Evolutionary conservation across 2,113 vertebrate genomes (phyloP).

Genomic region (Oryzias javanicus): DNA sequence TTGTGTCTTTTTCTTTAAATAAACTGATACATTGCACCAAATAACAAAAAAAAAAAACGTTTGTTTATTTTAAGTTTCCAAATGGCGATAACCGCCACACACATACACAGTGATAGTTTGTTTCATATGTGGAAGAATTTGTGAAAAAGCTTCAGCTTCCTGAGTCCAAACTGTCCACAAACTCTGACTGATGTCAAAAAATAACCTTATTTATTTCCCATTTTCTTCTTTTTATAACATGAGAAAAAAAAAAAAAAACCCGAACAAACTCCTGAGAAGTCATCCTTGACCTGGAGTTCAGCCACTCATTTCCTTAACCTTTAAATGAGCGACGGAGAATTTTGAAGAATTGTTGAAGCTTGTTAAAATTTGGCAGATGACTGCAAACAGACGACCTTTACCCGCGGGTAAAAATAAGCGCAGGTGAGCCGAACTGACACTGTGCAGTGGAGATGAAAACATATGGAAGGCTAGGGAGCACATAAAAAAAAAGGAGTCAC

Average conservation of each 20-base stretch:
- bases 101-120: too few relatives aligned
- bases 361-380: background rate
- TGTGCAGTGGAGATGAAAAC: constrained; percentile 24
- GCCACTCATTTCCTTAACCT: background rate
- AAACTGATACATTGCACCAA: too few relatives aligned
- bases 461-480: constrained; percentile 7
- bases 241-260: background rate
- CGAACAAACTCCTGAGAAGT: background rate
- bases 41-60: too few relatives aligned
- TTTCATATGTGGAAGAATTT: too few relatives aligned
- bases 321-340: background rate
- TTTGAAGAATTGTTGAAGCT: background rate
- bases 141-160: background rate
- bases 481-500: constrained; percentile 1
- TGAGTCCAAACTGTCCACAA: background rate
- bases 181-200: background rate
- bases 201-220: background rate
- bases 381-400: constrained; percentile 4
- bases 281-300: background rate
- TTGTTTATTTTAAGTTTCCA: too few relatives aligned
- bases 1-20: background rate
- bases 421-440: background rate
- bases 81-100: too few relatives aligned
- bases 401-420: background rate
- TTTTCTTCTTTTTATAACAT: background rate